Evolutionary conservation across 1,140 invertebrate genomes (phyloP), one percentile per base, ranked within the genome.

Genomic region (Stegodyphus mimosarum): DNA sequence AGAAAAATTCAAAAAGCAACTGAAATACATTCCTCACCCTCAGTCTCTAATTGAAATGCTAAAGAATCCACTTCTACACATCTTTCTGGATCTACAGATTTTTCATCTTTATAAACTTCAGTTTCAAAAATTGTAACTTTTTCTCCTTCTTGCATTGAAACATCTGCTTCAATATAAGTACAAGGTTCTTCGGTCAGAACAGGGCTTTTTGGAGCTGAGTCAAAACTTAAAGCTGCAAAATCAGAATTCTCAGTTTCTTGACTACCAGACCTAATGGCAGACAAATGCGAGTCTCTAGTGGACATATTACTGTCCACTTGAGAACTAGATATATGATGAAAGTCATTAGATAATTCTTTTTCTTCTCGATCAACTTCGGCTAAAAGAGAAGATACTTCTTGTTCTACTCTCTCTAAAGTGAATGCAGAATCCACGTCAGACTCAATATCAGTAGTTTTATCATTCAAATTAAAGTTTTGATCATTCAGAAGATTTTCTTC

Each of bases 361-460:
- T 80, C 77, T 70, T 86, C 76, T 70, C 72, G 80, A 15, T 81
- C 85, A 50, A 86, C 85, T 75, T 86, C 77, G n/a, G 71, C 77
- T 15, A 86, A 70, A 7, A 86, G 50, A 11, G 85, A 74, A 74
- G 78, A 79, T n/a, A 86, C 85, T 81, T 86, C 85, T 63, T 86
- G 85, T n/a, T 86, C 85, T 13, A 81, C 85, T 15, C 67, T 71
- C 18, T 86, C 85, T 3, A 86, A 50, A 18, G 85, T 72, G 50
- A 74, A 55, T 50, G 85, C 81, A 15, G 81, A 84, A 50, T 76
- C 51, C 11, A 51, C 7, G 11, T 81, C 70, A 50, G 70, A 51
- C 7, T 66, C 55, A 17, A 18, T 49, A 73, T n/a, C 18, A 13
- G 63, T 6, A 17, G 5, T 73, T 6, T 11, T 10, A 11, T 73